Evolutionary conservation across 2,888 invertebrate genomes (phyloP).

Genomic region (Cheilosia vernalis): DNA sequence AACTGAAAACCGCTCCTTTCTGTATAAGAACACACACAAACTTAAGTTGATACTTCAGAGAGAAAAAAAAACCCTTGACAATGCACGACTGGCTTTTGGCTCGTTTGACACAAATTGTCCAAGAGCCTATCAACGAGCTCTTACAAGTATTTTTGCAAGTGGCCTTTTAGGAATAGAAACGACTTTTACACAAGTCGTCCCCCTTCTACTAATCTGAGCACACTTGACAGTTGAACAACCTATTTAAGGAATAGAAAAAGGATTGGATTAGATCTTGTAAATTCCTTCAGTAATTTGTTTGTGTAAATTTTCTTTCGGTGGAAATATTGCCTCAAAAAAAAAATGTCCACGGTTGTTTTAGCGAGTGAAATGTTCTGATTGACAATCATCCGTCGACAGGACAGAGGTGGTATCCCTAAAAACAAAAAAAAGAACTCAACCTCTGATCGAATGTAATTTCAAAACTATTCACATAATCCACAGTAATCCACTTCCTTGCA

Average conservation of each 20-base stretch:
- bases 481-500: no score
- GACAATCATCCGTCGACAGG: no score
- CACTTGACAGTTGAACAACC: slow-evolving; percentile 3
- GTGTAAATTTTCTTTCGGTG: neutral
- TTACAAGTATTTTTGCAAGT: slow-evolving; percentile 17
- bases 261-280: neutral
- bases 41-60: slow-evolving; percentile 18
- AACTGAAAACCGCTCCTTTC: neutral
- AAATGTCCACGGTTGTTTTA: no score
- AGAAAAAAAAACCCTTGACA: slow-evolving; percentile 6
- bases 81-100: slow-evolving; percentile 10
- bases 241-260: neutral
- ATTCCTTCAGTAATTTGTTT: neutral
- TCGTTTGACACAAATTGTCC: slow-evolving; percentile 9
- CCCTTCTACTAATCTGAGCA: slow-evolving; percentile 16
- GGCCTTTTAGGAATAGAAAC: slow-evolving; percentile 20
- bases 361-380: no score
- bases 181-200: neutral
- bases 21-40: neutral
- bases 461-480: no score
- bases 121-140: slow-evolving; percentile 22
- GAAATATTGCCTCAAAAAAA: no score
- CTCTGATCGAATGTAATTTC: no score
- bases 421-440: no score
- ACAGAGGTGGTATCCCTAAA: no score